Conservation (phyloP, 2,113 vertebrate genomes). For the Pelodiscus sinensis region DNA sequence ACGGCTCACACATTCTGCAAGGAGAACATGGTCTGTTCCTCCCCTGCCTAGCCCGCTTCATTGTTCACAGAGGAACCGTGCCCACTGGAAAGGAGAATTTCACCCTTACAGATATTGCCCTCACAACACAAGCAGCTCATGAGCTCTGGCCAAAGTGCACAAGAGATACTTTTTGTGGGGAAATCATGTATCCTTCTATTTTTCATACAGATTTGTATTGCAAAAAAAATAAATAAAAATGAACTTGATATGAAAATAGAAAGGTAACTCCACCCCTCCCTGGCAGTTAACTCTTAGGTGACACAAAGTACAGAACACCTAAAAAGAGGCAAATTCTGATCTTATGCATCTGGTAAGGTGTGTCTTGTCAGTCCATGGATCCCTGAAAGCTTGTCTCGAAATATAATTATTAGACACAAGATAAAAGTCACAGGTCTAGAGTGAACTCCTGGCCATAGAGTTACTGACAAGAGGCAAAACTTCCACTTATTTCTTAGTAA, state of each 20-base stretch:
- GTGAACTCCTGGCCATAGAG: neutral
- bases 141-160: neutral
- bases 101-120: fast-evolving
- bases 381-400: neutral
- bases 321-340: neutral
- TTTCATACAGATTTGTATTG: neutral
- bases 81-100: neutral
- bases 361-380: neutral
- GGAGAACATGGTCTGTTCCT: neutral
- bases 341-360: neutral
- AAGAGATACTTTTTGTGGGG: neutral
- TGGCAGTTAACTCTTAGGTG: neutral
- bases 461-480: neutral
- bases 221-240: neutral
- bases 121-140: neutral
- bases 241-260: neutral
- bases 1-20: neutral
- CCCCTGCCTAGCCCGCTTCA: no score
- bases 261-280: fast-evolving
- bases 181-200: neutral
- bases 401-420: neutral
- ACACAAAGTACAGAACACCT: neutral
- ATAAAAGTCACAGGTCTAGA: neutral
- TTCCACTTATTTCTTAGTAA: neutral
- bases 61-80: neutral